Evolutionary conservation across 2,113 vertebrate species (phyloP), one percentile per base, ranked within the genome.

Genomic region (Mastomys coucha): DNA sequence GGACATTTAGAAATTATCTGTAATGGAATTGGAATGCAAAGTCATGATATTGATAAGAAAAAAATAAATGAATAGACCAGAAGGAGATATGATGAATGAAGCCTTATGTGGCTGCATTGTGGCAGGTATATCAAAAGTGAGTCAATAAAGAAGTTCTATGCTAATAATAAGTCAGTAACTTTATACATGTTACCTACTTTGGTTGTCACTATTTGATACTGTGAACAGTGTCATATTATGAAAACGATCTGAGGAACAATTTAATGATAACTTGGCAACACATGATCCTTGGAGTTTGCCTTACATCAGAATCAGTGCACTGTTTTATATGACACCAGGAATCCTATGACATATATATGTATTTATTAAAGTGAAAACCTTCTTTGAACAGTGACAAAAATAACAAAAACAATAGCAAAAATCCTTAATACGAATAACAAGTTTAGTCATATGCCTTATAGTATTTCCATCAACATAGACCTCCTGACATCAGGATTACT

Each of bases 151-250:
- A 2, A 82, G 31, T 76, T n/a, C 28, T 39, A 2, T 24, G 28
- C 36, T 88, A 67, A 2, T 7, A 67, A 2, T 82, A 67, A 89
- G 49, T 8, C 92, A 80, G 5, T 45, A 39, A 69, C 80, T 91
- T 33, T 42, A 22, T 58, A 28, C 63, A 82, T 63, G 7, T 90
- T 82, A 67, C 17, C 7, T 19, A 36, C 16, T 73, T 82, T 49
- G 19, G 24, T 94, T 96, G 51, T 53, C n/a, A 45, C 60, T 63
- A 7, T 70, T 92, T 77, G 67, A 81, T 91, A 28, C 95, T 65
- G 1, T 69, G 9, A 3, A 1, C 92, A 26, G 42, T 82, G 17
- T 33, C 67, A 36, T 28, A 19, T 92, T 76, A 33, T 80, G 5
- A 78, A 36, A 42, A 93, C 17, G 26, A 70, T 86, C n/a, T 84